Evolutionary conservation across 2,113 vertebrate genomes (phyloP).

Genomic region (Dicrurus megarhynchus): DNA sequence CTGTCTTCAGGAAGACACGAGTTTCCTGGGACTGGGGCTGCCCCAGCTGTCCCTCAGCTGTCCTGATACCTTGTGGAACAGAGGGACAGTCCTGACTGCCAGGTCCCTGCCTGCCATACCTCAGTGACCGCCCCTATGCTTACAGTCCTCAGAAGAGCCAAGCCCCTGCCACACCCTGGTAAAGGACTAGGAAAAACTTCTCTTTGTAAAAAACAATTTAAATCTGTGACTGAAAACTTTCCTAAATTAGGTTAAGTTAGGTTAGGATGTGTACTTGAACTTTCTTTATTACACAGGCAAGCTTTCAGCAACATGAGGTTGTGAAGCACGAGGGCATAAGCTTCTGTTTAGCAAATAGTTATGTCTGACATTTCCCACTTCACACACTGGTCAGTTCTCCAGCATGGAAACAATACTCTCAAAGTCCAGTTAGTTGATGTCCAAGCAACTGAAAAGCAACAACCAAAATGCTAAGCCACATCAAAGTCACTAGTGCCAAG

Average conservation of each 20-base stretch:
- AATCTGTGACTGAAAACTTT: not conserved
- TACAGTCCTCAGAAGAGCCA: not conserved
- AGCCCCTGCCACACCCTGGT: fast-evolving
- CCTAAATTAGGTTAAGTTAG: not conserved
- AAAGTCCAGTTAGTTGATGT: not conserved
- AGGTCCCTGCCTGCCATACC: no score
- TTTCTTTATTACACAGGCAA: not conserved
- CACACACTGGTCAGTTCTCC: not conserved
- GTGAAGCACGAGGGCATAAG: not conserved
- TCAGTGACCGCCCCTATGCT: fast-evolving
- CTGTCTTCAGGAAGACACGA: not conserved
- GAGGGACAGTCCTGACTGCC: no score
- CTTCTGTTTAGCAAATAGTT: not conserved
- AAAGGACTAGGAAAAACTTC: not conserved
- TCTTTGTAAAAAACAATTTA: not conserved
- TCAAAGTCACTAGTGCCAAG: not conserved
- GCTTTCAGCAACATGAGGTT: not conserved
- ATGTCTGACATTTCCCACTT: not conserved
- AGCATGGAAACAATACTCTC: not conserved
- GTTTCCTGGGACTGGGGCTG: not conserved
- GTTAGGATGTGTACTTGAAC: not conserved
- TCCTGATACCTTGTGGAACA: not conserved
- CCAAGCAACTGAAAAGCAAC: not conserved
- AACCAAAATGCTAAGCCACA: not conserved
- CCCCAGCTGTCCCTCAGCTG: not conserved